Base-by-base conservation (phyloP, 53 echinoderm and acorn worm genomes). In the Paelopatides confundens region DNA sequence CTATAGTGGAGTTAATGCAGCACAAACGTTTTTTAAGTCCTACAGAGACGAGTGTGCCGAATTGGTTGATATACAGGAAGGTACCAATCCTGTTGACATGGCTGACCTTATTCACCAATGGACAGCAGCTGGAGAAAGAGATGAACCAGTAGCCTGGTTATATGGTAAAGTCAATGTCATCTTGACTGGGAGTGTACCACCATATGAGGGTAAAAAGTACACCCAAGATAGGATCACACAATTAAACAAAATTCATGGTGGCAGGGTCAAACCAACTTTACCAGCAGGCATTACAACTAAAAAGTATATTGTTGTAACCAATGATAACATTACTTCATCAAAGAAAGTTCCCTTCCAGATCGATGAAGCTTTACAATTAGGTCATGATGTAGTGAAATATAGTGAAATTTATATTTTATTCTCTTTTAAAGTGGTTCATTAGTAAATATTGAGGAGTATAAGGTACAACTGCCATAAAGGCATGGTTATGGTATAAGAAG, bases 321-420 rank as follows among this genome's bases (percentile, higher is more conserved):
- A 74, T 74, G 74, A 36, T n/a, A 74, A 74, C 26, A 43, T 24
- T 47, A 2, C 50, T 48, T n/a, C n/a, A n/a, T 30, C 77, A 51
- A 77, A 77, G 77, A 77, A 77, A 51, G 31, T 12, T 12, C 69
- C 69, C 8, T 69, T 35, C 35, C 69, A 69, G 36, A 35, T 69
- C 14, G 15, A 14, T 15, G 69, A 34, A 35, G 69, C 69, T 35
- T 13, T 34, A 13, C 69, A 69, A 4, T 69, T 69, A 15, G 69
- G 69, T 2, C 69, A 69, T 69, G 69, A 69, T 15, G 69, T 69
- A 31, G 69, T 69, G 26, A 15, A 34, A 29, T 69, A 69, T 69
- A n/a, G n/a, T n/a, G n/a, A n/a, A n/a, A 35, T 21, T 15, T 69
- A 29, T n/a, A 35, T 69, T 35, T 69, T 69, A 35, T 35, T 35